Percentiles rank a stretch among this genome's conserved stretches.
These are phyloP conservation scores for Norana najaformis DNA, from an alignment of 2,888 invertebrate species.

Conservation along the genomic window DNA sequence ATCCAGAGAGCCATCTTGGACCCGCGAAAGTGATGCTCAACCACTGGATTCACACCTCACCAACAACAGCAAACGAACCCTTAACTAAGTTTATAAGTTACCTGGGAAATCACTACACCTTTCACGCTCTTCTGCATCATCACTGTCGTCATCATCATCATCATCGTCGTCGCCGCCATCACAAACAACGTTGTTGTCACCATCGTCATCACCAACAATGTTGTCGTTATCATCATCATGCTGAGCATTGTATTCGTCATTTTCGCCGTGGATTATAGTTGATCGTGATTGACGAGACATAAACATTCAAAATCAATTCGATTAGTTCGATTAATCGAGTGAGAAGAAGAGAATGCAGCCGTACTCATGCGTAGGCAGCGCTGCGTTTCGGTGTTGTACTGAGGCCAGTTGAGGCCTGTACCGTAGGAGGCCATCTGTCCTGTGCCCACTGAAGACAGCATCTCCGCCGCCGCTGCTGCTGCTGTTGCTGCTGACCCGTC, in stretches of 20 bases:
- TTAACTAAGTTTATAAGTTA: not conserved
- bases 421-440: slow-evolving; percentile 14
- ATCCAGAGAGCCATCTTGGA: slow-evolving; percentile 94
- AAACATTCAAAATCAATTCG: not conserved
- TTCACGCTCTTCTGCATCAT: not conserved
- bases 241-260: too few species aligned
- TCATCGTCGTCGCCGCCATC: not conserved
- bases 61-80: not conserved
- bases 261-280: not conserved
- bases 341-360: not conserved
- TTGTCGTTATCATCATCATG: too few species aligned
- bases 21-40: slow-evolving; percentile 90
- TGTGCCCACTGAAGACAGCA: not conserved
- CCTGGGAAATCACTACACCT: too few species aligned
- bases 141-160: not conserved
- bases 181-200: not conserved
- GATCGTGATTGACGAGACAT: not conserved
- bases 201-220: not conserved
- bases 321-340: not conserved
- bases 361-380: slow-evolving; percentile 8
- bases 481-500: not conserved
- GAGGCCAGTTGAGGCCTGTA: not conserved
- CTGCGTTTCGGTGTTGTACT: slow-evolving; percentile 9
- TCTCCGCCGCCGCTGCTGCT: not conserved
- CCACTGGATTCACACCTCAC: slow-evolving; percentile 58